Evolutionary conservation across 1,140 invertebrate species (phyloP).

Genomic region (Octopus bimaculoides): DNA sequence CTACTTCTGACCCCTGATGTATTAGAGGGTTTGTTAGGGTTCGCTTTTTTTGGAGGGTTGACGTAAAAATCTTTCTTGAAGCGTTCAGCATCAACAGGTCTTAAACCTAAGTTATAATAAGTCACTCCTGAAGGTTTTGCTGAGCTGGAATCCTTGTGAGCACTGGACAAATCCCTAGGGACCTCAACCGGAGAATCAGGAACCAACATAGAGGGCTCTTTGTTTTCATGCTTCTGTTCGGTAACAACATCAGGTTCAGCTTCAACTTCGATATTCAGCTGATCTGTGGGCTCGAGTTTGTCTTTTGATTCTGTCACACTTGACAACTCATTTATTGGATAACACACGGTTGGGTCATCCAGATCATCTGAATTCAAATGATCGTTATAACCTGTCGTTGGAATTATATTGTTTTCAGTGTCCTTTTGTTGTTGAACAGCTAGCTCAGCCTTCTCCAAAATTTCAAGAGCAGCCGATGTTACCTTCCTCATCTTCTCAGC

Average conservation of each 20-base stretch:
- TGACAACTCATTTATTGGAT: slow-evolving; percentile 11
- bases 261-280: not conserved
- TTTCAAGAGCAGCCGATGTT: slow-evolving; percentile 36
- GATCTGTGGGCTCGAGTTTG: no score
- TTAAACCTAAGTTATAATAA: slow-evolving; percentile 30
- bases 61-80: slow-evolving; percentile 36
- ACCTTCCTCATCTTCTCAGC: slow-evolving; percentile 37
- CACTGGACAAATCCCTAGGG: no score
- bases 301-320: not conserved
- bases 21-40: no score
- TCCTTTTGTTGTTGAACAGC: slow-evolving; percentile 30
- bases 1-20: no score
- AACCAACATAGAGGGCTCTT: not conserved
- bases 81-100: slow-evolving; percentile 24
- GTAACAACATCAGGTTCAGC: not conserved
- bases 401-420: slow-evolving; percentile 8
- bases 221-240: not conserved
- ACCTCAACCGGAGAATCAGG: not conserved
- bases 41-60: not conserved
- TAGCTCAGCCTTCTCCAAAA: slow-evolving; percentile 39
- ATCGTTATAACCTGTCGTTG: slow-evolving; percentile 1
- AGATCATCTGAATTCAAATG: slow-evolving; percentile 12
- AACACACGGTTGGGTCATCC: not conserved
- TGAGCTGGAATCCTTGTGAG: not conserved
- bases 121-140: not conserved